A percentile compares a stretch with the other conserved stretches of the same genome.
phyloP scores from a whole-genome alignment of 2,113 vertebrate genomes.

The Lophotis ruficrista region DNA sequence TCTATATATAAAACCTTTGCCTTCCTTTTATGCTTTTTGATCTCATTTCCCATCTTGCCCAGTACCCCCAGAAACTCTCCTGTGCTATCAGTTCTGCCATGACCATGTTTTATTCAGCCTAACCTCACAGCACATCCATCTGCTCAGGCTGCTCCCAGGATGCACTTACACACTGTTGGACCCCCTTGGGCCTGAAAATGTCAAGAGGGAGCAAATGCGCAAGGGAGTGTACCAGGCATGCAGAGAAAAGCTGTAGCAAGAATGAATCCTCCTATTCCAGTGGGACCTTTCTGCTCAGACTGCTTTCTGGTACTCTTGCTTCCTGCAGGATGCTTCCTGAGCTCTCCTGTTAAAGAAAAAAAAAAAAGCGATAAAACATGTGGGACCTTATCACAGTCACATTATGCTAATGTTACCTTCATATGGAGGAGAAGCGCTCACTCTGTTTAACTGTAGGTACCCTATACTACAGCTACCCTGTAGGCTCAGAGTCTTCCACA shows the following conservation, averaged over 20 bases:
- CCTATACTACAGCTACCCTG: too few relatives aligned
- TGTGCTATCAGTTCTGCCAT: background rate
- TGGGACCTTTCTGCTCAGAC: background rate
- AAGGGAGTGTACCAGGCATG: background rate
- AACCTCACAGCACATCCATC: background rate
- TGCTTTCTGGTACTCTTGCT: background rate
- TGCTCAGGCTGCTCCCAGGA: background rate
- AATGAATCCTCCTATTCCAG: background rate
- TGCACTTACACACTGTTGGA: background rate
- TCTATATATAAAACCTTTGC: background rate
- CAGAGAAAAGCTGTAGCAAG: background rate
- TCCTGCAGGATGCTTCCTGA: background rate
- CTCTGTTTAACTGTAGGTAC: background rate
- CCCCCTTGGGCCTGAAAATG: background rate
- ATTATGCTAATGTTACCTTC: background rate
- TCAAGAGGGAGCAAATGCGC: background rate
- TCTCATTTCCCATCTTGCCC: background rate
- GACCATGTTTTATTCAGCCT: background rate
- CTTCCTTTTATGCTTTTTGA: background rate
- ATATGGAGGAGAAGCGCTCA: background rate
- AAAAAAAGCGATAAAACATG: background rate
- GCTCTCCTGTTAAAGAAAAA: background rate
- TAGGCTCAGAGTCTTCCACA: too few relatives aligned
- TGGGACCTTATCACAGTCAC: background rate
- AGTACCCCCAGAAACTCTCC: background rate